Evolutionary conservation across 35 echinoderm and acorn worm genomes (phyloP).

Genomic region (Patiria miniata): DNA sequence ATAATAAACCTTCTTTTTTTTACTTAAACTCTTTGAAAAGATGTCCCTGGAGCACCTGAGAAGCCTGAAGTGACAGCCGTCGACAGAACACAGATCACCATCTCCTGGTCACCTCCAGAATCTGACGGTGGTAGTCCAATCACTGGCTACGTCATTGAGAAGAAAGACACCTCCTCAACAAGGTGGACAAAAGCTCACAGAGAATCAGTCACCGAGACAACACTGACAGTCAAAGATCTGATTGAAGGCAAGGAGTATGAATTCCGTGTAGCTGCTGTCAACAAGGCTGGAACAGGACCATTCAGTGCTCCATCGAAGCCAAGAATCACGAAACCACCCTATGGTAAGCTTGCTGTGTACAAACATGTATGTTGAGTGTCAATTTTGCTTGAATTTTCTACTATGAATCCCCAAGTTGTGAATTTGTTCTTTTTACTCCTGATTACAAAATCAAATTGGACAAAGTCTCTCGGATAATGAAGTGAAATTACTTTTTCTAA

Average conservation of each 20-base stretch:
- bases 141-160: conserved; percentile 87
- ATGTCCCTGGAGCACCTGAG: conserved; percentile 50
- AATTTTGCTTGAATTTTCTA: background rate
- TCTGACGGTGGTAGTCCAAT: conserved; percentile 90
- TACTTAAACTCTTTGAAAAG: conserved; percentile 27
- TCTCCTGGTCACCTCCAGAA: conserved; percentile 72
- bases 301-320: conserved; percentile 85
- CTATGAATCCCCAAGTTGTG: background rate
- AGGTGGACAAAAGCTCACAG: conserved; percentile 76
- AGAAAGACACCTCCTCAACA: conserved; percentile 61
- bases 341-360: conserved; percentile 67
- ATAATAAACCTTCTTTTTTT: no score
- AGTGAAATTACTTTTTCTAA: no score
- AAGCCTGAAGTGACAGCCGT: conserved; percentile 54
- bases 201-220: conserved; percentile 65
- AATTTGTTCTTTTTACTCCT: background rate
- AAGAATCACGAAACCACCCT: conserved; percentile 75
- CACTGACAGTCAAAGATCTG: conserved; percentile 65
- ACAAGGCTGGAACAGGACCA: conserved; percentile 77
- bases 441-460: no score
- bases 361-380: background rate
- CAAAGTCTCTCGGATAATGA: no score
- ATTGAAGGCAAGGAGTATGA: conserved; percentile 90
- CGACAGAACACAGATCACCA: conserved; percentile 45
- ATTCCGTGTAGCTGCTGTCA: conserved; percentile 80